Evolutionary conservation across 2,797 vertebrate genomes (phyloP).

Genomic region (Malacoraja senta): DNA sequence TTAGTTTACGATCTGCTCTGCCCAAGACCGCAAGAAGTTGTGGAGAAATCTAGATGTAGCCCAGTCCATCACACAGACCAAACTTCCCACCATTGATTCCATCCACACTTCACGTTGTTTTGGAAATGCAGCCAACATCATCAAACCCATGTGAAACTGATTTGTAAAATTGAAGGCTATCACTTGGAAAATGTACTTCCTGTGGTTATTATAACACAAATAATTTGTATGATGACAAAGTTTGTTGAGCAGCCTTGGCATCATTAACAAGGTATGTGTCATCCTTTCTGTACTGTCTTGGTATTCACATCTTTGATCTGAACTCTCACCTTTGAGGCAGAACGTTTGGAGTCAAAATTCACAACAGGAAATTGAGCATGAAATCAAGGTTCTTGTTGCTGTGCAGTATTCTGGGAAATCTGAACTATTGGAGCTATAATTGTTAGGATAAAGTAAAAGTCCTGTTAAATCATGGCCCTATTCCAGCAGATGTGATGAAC

Average conservation of each 20-base stretch:
- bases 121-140: no score
- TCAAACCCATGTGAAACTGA: no score
- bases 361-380: not conserved
- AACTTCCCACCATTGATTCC: no score
- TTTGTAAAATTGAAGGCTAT: no score
- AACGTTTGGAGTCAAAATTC: not conserved
- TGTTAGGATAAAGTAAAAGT: not conserved
- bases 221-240: not conserved
- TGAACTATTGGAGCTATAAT: not conserved
- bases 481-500: not conserved
- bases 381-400: not conserved
- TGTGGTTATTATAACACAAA: not conserved
- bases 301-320: not conserved
- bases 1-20: no score
- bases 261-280: not conserved
- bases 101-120: no score
- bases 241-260: no score
- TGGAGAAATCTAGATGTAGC: no score
- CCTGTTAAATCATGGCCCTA: not conserved
- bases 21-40: no score
- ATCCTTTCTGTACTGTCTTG: not conserved
- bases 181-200: no score
- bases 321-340: not conserved
- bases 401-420: no score
- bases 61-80: no score